Evolutionary conservation across 2,797 vertebrate species (phyloP).

Genomic region (Oreochromis mossambicus): DNA sequence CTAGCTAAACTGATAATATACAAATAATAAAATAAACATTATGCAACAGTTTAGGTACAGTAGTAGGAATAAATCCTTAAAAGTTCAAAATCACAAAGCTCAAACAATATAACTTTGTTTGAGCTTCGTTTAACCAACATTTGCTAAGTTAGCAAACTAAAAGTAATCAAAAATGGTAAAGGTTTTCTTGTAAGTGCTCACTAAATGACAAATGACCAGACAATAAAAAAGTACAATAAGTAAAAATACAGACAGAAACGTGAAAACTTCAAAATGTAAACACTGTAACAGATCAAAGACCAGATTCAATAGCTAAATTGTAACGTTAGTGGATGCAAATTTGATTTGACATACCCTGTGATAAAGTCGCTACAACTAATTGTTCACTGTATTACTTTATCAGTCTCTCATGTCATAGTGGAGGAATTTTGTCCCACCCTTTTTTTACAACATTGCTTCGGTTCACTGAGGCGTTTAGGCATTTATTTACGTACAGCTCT

Average conservation of each 20-base stretch:
- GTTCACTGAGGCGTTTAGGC: background rate
- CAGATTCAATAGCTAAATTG: background rate
- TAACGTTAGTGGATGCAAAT: background rate
- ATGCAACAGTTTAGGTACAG: background rate
- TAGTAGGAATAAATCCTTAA: background rate
- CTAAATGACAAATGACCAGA: background rate
- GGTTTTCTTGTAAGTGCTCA: background rate
- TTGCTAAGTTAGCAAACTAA: background rate
- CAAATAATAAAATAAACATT: background rate
- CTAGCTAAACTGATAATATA: background rate
- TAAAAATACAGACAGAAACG: background rate
- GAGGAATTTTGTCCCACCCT: background rate
- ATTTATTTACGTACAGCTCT: background rate
- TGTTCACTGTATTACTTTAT: background rate
- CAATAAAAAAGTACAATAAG: background rate
- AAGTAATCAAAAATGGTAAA: background rate
- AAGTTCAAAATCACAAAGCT: background rate
- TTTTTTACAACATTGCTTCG: background rate
- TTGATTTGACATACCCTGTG: background rate
- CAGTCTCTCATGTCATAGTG: background rate
- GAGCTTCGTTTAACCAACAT: background rate
- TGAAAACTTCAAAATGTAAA: background rate
- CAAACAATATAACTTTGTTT: background rate
- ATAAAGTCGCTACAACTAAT: background rate
- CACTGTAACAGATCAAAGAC: background rate